Evolutionary conservation across 1,140 invertebrate species (phyloP).

Genomic region (Triops longicaudatus): DNA sequence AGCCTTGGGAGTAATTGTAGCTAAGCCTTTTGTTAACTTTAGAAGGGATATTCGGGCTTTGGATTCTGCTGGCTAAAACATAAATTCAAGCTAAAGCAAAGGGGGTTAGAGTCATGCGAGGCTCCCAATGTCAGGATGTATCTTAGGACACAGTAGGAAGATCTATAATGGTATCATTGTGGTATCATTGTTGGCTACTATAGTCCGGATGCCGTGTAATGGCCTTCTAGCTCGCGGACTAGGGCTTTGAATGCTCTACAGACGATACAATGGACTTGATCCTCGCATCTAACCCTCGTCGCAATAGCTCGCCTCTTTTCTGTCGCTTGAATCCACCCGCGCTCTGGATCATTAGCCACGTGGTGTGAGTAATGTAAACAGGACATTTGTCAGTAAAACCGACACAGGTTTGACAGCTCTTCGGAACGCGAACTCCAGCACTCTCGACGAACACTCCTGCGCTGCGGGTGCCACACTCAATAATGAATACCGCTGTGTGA

Average conservation of each 20-base stretch:
- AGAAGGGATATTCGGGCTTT: background rate
- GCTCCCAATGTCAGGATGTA: background rate
- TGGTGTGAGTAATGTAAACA: constrained; percentile 15
- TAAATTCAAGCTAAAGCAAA: background rate
- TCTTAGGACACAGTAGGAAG: background rate
- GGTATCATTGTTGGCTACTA: background rate
- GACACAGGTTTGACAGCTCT: constrained; percentile 4
- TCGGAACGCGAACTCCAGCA: background rate
- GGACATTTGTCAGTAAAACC: background rate
- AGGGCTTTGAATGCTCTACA: background rate
- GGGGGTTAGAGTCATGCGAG: background rate
- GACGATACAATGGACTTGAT: constrained; percentile 2
- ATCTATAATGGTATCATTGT: constrained; percentile 4
- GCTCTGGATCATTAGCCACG: constrained; percentile 4
- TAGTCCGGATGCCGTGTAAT: background rate
- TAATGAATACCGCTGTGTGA: background rate
- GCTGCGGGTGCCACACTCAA: background rate
- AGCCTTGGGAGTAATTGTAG: background rate
- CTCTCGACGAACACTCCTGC: background rate
- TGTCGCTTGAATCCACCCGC: background rate
- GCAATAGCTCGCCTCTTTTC: background rate
- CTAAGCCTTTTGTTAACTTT: background rate
- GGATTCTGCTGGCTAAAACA: background rate
- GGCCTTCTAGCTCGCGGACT: constrained; percentile 1
- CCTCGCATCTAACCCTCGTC: constrained; percentile 10